These are phyloP conservation scores for Eupristina koningsbergeri DNA, from an alignment of 1,140 invertebrate species.

Conservation along the genomic window DNA sequence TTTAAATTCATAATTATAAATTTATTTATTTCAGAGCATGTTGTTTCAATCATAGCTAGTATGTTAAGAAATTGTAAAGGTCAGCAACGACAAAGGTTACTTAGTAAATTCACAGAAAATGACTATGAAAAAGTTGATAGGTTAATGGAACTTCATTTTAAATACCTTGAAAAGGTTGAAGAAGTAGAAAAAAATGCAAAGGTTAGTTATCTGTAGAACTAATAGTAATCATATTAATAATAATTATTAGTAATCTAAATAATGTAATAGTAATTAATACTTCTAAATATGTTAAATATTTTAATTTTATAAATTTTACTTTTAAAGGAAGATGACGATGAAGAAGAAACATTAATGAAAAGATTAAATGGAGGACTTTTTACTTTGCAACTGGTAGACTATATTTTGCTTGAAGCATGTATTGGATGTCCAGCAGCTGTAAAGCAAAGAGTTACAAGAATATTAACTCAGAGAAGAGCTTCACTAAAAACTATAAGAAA, in stretches of 20 bases:
- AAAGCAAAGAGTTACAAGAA: constrained; percentile 91
- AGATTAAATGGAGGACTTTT: constrained; percentile 94
- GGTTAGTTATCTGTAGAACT: constrained; percentile 54
- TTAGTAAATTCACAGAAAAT: constrained; percentile 98
- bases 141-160: constrained; percentile 96
- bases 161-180: constrained; percentile 96
- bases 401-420: constrained; percentile 95
- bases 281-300: constrained; percentile 17
- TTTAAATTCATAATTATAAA: constrained; percentile 26
- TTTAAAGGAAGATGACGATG: constrained; percentile 79
- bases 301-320: constrained; percentile 12
- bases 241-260: not conserved
- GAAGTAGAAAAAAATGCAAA: constrained; percentile 82
- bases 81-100: constrained; percentile 88
- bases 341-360: constrained; percentile 90
- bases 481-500: constrained; percentile 95
- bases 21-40: constrained; percentile 83
- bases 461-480: constrained; percentile 90
- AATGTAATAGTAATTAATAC: no score
- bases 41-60: constrained; percentile 93
- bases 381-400: constrained; percentile 95
- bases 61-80: constrained; percentile 94
- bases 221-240: not conserved
- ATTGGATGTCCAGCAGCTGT: constrained; percentile 82
- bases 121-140: constrained; percentile 99